Evolutionary conservation across 2,797 vertebrate genomes (phyloP), one percentile per base, ranked within the genome.

Genomic region (Emys orbicularis): DNA sequence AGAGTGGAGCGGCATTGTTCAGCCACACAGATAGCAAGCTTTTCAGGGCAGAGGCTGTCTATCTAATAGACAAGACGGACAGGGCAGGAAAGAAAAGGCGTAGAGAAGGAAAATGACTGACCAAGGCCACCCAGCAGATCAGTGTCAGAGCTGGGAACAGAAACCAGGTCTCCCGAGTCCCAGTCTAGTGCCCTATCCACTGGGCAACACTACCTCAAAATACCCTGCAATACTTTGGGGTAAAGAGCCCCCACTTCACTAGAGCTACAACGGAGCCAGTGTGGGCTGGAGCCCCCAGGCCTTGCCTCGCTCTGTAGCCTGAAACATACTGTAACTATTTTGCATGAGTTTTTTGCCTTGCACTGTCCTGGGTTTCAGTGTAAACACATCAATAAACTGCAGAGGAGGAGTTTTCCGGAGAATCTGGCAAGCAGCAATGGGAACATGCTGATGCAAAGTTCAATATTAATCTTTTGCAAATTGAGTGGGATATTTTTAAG

Each of bases 341-440:
- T 49, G 50, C 61, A 3, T 0, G 1, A 0, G 21, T 44, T 21
- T 44, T 21, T 47, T 13, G 83, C 77, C 83, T 59, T 68, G 4
- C 0, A 0, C 90, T 37, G 82, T 0, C 21, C 91, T 81, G 1
- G 1, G 83, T 74, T 94, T 94, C 21, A 25, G 52, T 86, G 86
- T 59, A 1, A 91, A 47, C 86, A 87, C 90, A 86, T 84, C 90
- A 6, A 1, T 23, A 57, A 96, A 92, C 88, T 95, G 96, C 97
- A 97, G 97, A 96, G 96, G 82, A 84, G 95, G 97, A 95, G 94
- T 72, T 95, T 96, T 97, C 96, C 94, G 95, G 96, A 96, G 97
- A 82, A 91, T 56, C 93, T 95, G 97, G 97, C 96, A 96, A 96
- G 98, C 97, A 98, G 98, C 98, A 85, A 97, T 97, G 29, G 87